Percentiles rank a stretch among this genome's conserved stretches.
These are phyloP conservation scores for Capitella teleta DNA, from an alignment of 1,140 invertebrate genomes.

Conservation along the genomic window DNA sequence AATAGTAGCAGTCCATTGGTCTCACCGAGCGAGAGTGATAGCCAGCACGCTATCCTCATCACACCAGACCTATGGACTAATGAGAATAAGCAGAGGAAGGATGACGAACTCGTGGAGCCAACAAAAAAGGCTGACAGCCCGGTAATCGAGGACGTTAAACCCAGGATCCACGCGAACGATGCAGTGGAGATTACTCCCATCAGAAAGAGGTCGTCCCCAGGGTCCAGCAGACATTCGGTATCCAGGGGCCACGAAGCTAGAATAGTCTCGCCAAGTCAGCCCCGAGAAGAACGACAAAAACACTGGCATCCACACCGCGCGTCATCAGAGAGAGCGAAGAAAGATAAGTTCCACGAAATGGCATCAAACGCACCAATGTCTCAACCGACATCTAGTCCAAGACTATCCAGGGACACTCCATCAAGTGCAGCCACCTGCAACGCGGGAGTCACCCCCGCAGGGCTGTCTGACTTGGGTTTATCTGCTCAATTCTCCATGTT, in stretches of 20 bases:
- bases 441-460: no score
- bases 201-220: neutral
- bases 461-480: no score
- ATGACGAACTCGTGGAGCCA: neutral
- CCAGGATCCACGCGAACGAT: neutral
- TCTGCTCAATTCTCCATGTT: no score
- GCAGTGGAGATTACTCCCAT: slow-evolving; percentile 9
- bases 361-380: no score
- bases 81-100: neutral
- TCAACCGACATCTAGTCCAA: no score
- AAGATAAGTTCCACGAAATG: no score
- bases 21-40: slow-evolving; percentile 13
- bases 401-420: no score
- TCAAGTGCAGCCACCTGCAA: no score
- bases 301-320: no score
- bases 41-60: slow-evolving; percentile 54
- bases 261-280: no score
- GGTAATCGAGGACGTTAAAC: neutral
- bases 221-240: slow-evolving; percentile 1
- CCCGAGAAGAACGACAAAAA: no score
- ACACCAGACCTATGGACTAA: slow-evolving; percentile 69
- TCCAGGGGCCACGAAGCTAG: slow-evolving; percentile 40
- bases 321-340: no score
- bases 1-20: slow-evolving; percentile 13
- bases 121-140: neutral